Evolutionary conservation across 2,888 invertebrate genomes (phyloP), one percentile per base, ranked within the genome.

Genomic region (Drosophila quasianomalipes): DNA sequence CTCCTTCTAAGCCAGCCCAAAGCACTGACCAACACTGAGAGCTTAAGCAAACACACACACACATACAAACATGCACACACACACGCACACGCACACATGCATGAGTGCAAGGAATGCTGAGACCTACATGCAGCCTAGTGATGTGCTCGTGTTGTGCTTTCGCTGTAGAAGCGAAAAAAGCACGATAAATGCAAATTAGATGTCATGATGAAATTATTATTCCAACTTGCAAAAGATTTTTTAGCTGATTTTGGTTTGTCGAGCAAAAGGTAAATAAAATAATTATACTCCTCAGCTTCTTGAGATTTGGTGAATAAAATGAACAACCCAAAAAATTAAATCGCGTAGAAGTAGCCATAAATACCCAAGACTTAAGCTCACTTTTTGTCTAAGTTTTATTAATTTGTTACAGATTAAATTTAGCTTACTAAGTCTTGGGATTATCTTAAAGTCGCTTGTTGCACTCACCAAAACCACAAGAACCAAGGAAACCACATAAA

Each of bases 11-110:
- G 31, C 22, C 54, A 33, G 54, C 16, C 16, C 9, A 54, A 35
- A 35, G 16, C 33, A 54, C 30, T n/a, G 57, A 30, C 39, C 31
- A 41, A 57, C 6, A 44, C n/a, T 41, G 30, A 54, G 37, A 54
- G 19, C 14, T 41, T n/a, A 3, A 41, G 37, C 4, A 54, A 19
- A 28, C 6, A 33, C 26, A 26, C 26, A 26, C 26, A 19, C 19
- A 26, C 28, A 14, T 16, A 30, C 39, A 39, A 14, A 57, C 16
- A 19, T 30, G n/a, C 33, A 30, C 7, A 19, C 35, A 35, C 31
- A 33, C 16, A 33, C 57, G 30, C 51, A 19, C 44, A 44, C 14
- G 5, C 44, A 14, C 4, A 16, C 47, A 16, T 16, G 7, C 47
- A 47, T 16, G 4, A 49, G 33, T 19, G 31, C 54, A 54, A 54